Conservation (phyloP, 2,888 invertebrate species). For the Anthophora plumipes region DNA sequence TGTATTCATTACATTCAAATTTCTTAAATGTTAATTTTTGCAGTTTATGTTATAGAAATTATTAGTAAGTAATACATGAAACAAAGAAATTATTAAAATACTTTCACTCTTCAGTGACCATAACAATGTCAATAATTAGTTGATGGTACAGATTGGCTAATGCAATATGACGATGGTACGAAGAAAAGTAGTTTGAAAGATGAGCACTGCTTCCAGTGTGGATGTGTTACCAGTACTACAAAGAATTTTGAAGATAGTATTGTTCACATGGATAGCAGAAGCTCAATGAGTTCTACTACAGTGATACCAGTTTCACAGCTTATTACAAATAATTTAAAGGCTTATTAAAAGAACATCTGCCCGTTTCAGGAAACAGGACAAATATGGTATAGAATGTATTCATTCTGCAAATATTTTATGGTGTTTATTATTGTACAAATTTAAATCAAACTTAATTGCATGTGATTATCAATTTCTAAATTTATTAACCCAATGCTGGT, state of each 20-base stretch:
- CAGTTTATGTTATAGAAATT: neutral
- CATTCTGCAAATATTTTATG: slow-evolving; percentile 26
- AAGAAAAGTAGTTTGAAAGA: slow-evolving; percentile 78
- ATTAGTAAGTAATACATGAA: neutral
- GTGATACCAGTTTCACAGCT: slow-evolving; percentile 75
- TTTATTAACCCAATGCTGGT: slow-evolving; percentile 20
- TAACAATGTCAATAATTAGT: slow-evolving; percentile 42
- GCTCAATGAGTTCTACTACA: slow-evolving; percentile 72
- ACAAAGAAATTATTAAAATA: slow-evolving; percentile 16
- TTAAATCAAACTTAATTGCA: slow-evolving; percentile 15
- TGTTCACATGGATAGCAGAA: slow-evolving; percentile 69
- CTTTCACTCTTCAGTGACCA: slow-evolving; percentile 8
- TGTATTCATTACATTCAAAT: neutral
- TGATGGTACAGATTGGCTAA: slow-evolving; percentile 39
- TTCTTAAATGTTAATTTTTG: neutral
- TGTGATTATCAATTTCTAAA: slow-evolving; percentile 11
- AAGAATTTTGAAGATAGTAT: slow-evolving; percentile 75
- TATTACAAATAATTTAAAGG: slow-evolving; percentile 79
- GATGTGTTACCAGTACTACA: slow-evolving; percentile 71
- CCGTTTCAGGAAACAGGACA: slow-evolving; percentile 78
- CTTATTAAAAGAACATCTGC: slow-evolving; percentile 80
- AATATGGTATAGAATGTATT: slow-evolving; percentile 77
- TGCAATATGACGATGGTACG: slow-evolving; percentile 74
- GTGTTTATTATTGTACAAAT: slow-evolving; percentile 20
- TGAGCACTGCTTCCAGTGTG: slow-evolving; percentile 72